These are phyloP conservation scores for Miltochrista miniata DNA, from an alignment of 2,888 invertebrate genomes.

Conservation along the genomic window DNA sequence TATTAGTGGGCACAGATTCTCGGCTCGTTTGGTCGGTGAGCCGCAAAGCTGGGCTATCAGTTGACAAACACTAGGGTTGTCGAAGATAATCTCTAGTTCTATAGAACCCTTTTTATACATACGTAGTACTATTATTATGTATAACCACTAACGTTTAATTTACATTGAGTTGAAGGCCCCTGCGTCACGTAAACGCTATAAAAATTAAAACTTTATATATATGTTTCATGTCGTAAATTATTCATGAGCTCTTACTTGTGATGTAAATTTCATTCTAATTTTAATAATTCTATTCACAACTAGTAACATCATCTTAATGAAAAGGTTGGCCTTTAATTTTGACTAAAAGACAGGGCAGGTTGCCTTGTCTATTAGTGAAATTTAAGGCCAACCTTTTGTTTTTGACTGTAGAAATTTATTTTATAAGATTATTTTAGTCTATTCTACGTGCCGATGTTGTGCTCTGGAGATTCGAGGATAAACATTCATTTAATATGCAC, in stretches of 20 bases:
- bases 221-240: constrained; percentile 48
- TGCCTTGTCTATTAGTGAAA: constrained; percentile 1
- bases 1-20: constrained; percentile 67
- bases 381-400: constrained; percentile 16
- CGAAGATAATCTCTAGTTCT: constrained; percentile 35
- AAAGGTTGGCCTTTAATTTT: constrained; percentile 27
- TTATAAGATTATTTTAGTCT: constrained; percentile 6
- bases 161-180: constrained; percentile 22
- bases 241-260: constrained; percentile 56
- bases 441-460: constrained; percentile 30
- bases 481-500: no score
- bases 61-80: constrained; percentile 58
- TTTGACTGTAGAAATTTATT: constrained; percentile 24
- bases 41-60: constrained; percentile 70
- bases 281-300: constrained; percentile 62
- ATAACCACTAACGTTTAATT: constrained; percentile 28
- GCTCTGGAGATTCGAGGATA: constrained; percentile 38
- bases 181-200: constrained; percentile 39
- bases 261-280: constrained; percentile 65
- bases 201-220: constrained; percentile 46
- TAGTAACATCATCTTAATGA: constrained; percentile 51
- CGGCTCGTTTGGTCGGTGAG: constrained; percentile 66
- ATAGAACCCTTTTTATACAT: constrained; percentile 17
- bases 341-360: no score
- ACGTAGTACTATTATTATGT: constrained; percentile 15